Base-by-base conservation (phyloP, 2,888 invertebrate species). In the Tineola bisselliella region DNA sequence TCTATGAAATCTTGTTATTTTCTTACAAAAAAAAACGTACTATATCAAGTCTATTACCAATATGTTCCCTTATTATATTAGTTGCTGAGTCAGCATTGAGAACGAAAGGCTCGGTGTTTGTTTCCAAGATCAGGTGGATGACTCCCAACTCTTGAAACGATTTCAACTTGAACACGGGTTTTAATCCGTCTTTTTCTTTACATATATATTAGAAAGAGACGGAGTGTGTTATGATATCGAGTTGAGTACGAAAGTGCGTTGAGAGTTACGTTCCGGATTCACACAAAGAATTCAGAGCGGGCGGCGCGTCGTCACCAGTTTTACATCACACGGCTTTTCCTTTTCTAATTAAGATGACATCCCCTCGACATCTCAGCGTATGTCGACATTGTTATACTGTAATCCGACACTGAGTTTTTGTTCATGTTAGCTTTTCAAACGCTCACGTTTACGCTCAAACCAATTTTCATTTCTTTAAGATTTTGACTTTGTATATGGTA, bases 21-120 rank as follows among this genome's bases (percentile, higher is more conserved):
- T 38, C 38, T 38, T 38, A 38, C 5, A 38, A n/a, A n/a, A n/a
- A n/a, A n/a, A 38, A 38, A 38, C 3, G 10, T n/a, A 25, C 10
- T 12, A 38, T 10, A 10, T 10, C 38, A 38, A 38, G 11, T 38
- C 38, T 38, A 38, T 38, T 10, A n/a, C 38, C 38, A 38, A 38
- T 38, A 48, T 17, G 15, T 48, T 15, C 48, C 15, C 15, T 48
- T 18, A 48, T 17, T 48, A 17, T 48, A 18, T 48, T 17, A 61
- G 60, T 56, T 19, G 63, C 62, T 62, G 62, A 63, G 44, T 61
- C 59, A 59, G 44, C 62, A 59, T 31, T 44, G 44, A 48, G 15
- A 48, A 48, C 48, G 48, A 48, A 18, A 5, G n/a, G 18, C 48
- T 25, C 25, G 38, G 38, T 48, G 48, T 48, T 48, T 48, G 48